phyloP scores from a whole-genome alignment of 2,113 vertebrate species.

The Lagopus leucura region DNA sequence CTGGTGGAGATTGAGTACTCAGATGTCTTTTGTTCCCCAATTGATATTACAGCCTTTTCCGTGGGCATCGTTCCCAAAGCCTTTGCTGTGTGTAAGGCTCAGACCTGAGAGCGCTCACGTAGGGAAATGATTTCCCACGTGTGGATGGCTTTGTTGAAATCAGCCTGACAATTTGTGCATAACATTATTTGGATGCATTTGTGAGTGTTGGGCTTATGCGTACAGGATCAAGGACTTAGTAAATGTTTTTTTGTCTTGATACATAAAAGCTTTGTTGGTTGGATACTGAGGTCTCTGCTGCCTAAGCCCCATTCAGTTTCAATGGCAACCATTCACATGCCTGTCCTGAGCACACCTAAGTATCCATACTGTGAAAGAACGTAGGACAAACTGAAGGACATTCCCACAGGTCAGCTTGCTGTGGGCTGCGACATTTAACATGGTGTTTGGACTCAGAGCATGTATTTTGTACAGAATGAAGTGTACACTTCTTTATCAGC shows the following conservation, averaged over 20 bases:
- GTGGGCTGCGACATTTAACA: not conserved
- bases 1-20: not conserved
- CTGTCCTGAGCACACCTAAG: not conserved
- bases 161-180: not conserved
- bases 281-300: not conserved
- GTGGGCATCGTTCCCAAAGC: not conserved
- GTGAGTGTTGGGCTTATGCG: slow-evolving; percentile 3
- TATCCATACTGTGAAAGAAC: not conserved
- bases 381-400: not conserved
- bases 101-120: not conserved
- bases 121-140: not conserved
- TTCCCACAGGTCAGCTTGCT: not conserved
- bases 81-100: not conserved
- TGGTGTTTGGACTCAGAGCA: not conserved
- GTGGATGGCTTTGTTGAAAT: not conserved
- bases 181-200: slow-evolving; percentile 6
- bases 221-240: slow-evolving; percentile 21
- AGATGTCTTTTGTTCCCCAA: not conserved
- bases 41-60: not conserved
- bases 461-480: not conserved
- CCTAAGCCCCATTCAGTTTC: not conserved
- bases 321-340: fast-evolving
- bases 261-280: not conserved
- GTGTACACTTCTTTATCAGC: not conserved
- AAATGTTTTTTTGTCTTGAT: not conserved